Percentiles rank a stretch among this genome's conserved stretches.
Conservation (phyloP, 2,888 invertebrate genomes). For the Maniola hyperantus region DNA sequence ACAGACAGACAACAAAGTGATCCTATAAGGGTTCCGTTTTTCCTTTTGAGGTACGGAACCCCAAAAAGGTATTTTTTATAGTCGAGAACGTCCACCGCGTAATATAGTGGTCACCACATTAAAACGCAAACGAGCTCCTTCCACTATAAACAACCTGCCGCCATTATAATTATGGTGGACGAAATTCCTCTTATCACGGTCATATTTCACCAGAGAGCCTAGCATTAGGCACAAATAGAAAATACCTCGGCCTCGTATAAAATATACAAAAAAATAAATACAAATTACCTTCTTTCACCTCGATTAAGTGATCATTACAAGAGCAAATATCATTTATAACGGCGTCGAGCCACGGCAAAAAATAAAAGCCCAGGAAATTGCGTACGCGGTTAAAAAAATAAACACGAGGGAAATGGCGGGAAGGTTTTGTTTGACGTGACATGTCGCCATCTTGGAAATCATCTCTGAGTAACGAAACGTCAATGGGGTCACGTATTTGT, state of each 20-base stretch:
- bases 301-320: slow-evolving; percentile 74
- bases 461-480: slow-evolving; percentile 56
- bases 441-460: slow-evolving; percentile 64
- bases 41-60: too few species aligned
- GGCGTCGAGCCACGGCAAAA: slow-evolving; percentile 50
- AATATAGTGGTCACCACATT: slow-evolving; percentile 80
- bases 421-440: slow-evolving; percentile 58
- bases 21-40: too few species aligned
- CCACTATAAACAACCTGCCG: slow-evolving; percentile 70
- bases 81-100: slow-evolving; percentile 62
- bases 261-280: slow-evolving; percentile 44
- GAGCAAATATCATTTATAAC: slow-evolving; percentile 67
- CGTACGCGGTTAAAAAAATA: slow-evolving; percentile 63
- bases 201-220: slow-evolving; percentile 72
- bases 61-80: slow-evolving; percentile 42
- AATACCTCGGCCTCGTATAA: slow-evolving; percentile 48
- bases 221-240: slow-evolving; percentile 67
- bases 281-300: slow-evolving; percentile 68
- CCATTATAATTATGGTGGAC: slow-evolving; percentile 76
- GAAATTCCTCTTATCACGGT: slow-evolving; percentile 76
- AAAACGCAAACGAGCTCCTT: slow-evolving; percentile 70
- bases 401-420: slow-evolving; percentile 48
- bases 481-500: slow-evolving; percentile 70
- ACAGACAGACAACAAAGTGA: too few species aligned
- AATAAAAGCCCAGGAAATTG: slow-evolving; percentile 69